Conservation (phyloP, 2,113 vertebrate species). For the Varanus salvator region DNA sequence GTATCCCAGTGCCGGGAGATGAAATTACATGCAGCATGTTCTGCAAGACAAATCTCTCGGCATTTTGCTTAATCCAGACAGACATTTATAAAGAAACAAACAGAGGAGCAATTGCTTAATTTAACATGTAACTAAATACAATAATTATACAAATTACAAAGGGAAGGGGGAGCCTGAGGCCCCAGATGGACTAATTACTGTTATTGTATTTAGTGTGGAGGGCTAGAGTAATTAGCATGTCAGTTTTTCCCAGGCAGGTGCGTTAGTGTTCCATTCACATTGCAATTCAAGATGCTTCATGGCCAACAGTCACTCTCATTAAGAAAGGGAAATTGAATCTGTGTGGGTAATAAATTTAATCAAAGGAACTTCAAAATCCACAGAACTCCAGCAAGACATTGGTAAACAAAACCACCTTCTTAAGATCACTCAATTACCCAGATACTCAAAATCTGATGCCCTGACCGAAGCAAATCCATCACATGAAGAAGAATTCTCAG, state of each 20-base stretch:
- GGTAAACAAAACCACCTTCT: not conserved
- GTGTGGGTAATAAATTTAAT: not conserved
- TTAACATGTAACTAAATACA: constrained; percentile 16
- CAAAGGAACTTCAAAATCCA: not conserved
- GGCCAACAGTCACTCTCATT: not conserved
- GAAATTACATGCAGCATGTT: not conserved
- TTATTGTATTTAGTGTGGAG: not conserved
- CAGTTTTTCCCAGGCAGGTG: not conserved
- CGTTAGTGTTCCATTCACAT: not conserved
- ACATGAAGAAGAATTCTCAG: too few relatives aligned
- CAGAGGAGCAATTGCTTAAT: not conserved
- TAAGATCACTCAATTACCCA: not conserved
- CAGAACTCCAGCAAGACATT: not conserved
- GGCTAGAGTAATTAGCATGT: constrained; percentile 1
- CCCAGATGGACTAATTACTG: constrained; percentile 4
- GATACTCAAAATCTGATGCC: not conserved
- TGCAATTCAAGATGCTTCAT: not conserved
- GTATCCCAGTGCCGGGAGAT: not conserved
- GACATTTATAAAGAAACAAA: not conserved
- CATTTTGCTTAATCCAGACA: not conserved
- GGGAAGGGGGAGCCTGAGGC: not conserved
- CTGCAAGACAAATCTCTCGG: not conserved
- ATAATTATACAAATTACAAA: not conserved
- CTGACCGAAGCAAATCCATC: too few relatives aligned
- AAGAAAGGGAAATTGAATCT: not conserved